Conservation (phyloP, 64 coral and sea anemone species). For the Exaiptasia diaphana region DNA sequence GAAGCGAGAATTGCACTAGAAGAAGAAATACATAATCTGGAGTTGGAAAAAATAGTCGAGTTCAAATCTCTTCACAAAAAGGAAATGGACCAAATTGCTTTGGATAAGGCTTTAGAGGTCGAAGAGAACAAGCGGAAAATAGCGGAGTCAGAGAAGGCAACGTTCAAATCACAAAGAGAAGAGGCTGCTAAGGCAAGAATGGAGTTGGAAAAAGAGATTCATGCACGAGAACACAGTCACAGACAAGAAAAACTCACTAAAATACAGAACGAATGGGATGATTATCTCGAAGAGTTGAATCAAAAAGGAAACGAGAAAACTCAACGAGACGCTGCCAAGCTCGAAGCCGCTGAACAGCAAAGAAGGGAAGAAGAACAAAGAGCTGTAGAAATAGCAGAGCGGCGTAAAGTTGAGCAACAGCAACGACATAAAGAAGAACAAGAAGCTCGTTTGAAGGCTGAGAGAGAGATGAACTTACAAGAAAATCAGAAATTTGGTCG, state of each 20-base stretch:
- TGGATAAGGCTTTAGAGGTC: neutral
- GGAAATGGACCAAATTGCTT: neutral
- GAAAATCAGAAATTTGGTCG: neutral
- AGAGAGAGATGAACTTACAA: constrained; percentile 6
- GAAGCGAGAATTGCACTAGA: neutral
- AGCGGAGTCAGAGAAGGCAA: neutral
- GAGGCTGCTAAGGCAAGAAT: neutral
- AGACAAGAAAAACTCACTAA: neutral
- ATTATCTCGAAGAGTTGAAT: neutral
- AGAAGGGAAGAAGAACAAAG: constrained; percentile 1
- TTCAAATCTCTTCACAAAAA: neutral
- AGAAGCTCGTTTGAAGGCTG: neutral
- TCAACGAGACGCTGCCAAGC: neutral
- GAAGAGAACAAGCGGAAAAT: neutral
- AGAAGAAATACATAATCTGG: neutral
- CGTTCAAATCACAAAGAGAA: constrained; percentile 8
- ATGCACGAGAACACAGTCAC: neutral
- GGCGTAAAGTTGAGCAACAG: constrained; percentile 15
- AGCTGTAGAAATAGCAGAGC: neutral
- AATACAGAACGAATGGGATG: neutral
- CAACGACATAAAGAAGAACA: constrained; percentile 5
- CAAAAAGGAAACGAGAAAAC: neutral
- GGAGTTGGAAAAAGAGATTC: constrained; percentile 2
- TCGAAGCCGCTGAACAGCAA: neutral
- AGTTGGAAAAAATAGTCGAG: constrained; percentile 6